Percentiles rank a stretch among this genome's conserved stretches.
phyloP scores from a whole-genome alignment of 2,797 vertebrate species.

The Notamacropus eugenii region DNA sequence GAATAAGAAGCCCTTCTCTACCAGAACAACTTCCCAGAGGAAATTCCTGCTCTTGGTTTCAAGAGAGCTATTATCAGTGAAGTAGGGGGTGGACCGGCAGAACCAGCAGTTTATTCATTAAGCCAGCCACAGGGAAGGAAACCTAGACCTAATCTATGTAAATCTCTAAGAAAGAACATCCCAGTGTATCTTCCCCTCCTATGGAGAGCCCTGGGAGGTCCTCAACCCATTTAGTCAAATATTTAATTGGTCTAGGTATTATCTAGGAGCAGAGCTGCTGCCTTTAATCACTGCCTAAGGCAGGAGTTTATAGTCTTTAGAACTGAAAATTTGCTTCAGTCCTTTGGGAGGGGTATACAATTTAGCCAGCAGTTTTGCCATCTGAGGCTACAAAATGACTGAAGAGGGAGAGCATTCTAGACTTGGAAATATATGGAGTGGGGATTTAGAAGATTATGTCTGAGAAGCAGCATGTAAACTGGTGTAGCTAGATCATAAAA shows the following conservation, averaged over 20 bases:
- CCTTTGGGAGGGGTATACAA: background rate
- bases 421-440: background rate
- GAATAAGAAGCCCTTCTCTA: background rate
- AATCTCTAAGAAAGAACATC: background rate
- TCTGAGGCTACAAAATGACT: background rate
- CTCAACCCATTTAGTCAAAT: background rate
- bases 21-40: background rate
- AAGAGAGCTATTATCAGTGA: background rate
- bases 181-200: background rate
- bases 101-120: background rate
- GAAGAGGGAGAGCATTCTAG: background rate
- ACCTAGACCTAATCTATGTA: background rate
- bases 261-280: background rate
- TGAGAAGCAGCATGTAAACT: background rate
- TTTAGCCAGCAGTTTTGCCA: background rate
- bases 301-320: background rate
- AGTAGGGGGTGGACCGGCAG: background rate
- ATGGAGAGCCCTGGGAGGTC: background rate
- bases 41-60: background rate
- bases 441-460: background rate
- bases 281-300: background rate
- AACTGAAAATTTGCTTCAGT: background rate
- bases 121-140: background rate
- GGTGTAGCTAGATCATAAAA: background rate
- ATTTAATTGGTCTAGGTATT: background rate